Percentiles rank a stretch among this genome's conserved stretches.
Conservation (phyloP, 2,888 invertebrate genomes). For the Slavum lentiscoides region DNA sequence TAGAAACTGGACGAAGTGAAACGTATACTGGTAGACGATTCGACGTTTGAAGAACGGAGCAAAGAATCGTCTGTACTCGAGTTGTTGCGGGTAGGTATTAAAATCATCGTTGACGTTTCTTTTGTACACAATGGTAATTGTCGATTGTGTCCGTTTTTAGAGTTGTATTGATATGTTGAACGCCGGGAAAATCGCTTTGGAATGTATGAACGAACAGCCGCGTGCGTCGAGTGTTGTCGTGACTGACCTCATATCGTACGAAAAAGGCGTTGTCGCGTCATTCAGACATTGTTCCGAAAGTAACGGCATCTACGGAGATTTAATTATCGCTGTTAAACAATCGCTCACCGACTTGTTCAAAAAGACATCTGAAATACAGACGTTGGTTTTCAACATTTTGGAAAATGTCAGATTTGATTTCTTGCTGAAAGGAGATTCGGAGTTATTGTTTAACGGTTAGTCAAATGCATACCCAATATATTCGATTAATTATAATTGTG, state of each 20-base stretch:
- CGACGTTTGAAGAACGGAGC: not conserved
- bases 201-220: not conserved
- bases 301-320: constrained; percentile 11
- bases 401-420: constrained; percentile 31
- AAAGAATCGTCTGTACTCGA: not conserved
- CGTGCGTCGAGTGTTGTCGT: not conserved
- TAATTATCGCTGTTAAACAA: not conserved
- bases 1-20: constrained; percentile 17
- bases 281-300: constrained; percentile 46
- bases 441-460: constrained; percentile 1
- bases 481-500: not conserved
- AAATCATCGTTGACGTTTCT: too few relatives aligned
- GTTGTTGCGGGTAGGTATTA: constrained; percentile 19
- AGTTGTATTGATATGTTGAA: constrained; percentile 22
- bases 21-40: not conserved
- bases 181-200: not conserved
- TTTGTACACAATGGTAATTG: not conserved
- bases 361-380: constrained; percentile 23
- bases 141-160: not conserved
- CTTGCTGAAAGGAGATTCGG: not conserved
- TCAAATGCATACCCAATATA: too few relatives aligned
- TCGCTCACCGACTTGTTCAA: constrained; percentile 28
- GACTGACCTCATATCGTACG: constrained; percentile 1
- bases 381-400: constrained; percentile 10
- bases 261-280: not conserved